Conservation (phyloP, 1,140 invertebrate species). For the Achatina immaculata region DNA sequence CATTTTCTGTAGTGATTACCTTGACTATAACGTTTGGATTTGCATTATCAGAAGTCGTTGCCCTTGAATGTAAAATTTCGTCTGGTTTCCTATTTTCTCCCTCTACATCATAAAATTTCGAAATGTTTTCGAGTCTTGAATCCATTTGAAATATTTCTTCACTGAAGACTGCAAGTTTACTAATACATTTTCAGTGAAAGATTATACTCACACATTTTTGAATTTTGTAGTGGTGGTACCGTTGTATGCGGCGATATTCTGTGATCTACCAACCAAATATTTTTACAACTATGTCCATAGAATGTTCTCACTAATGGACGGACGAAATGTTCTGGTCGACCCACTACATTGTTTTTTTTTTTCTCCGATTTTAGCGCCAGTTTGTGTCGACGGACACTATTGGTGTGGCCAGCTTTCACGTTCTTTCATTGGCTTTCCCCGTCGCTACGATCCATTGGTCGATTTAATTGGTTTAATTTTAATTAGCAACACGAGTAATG, state of each 20-base stretch:
- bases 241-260: no score
- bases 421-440: background rate
- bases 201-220: no score
- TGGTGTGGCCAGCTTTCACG: background rate
- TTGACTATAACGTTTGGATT: background rate
- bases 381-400: background rate
- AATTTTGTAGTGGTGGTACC: no score
- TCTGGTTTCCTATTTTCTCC: background rate
- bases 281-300: no score
- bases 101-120: no score
- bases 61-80: background rate
- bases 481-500: background rate
- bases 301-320: no score
- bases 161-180: no score
- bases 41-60: background rate
- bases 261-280: no score
- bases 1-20: background rate
- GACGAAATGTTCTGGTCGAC: no score
- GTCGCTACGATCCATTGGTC: background rate
- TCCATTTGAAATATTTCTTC: no score
- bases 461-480: background rate
- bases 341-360: background rate
- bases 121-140: no score
- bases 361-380: background rate
- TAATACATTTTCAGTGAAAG: no score